Conservation (phyloP, 2,113 vertebrate species). For the Chaetodon auriga region DNA sequence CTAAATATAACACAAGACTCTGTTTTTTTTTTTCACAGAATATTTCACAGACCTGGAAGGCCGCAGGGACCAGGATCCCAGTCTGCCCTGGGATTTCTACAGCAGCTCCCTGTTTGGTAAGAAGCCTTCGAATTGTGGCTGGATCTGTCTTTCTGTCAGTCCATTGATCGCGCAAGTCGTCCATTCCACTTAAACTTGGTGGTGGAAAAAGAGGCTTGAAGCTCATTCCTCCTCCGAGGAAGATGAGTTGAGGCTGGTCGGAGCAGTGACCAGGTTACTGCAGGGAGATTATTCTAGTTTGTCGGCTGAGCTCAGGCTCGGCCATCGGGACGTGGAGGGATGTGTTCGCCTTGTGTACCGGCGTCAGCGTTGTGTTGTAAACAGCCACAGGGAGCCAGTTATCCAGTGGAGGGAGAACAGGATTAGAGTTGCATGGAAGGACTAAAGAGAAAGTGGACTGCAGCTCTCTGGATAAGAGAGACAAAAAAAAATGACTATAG, state of each 20-base stretch:
- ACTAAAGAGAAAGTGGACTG: conserved; percentile 1
- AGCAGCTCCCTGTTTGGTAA: conserved; percentile 95
- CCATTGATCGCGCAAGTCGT: not conserved
- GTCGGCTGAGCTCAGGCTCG: conserved; percentile 2
- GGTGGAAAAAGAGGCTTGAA: not conserved
- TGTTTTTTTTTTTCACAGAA: conserved; percentile 80
- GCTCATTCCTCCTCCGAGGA: conserved; percentile 19
- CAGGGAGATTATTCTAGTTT: conserved; percentile 22
- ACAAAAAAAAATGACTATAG: not conserved
- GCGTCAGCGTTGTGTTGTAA: conserved; percentile 27
- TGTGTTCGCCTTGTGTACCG: conserved; percentile 31
- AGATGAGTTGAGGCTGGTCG: conserved; percentile 3
- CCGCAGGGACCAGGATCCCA: conserved; percentile 89
- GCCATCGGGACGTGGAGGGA: conserved; percentile 1
- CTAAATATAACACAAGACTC: not conserved
- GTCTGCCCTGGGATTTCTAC: conserved; percentile 95
- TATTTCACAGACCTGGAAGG: conserved; percentile 95
- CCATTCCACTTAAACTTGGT: not conserved
- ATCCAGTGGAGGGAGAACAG: conserved; percentile 33
- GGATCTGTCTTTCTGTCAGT: not conserved
- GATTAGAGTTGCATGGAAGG: conserved; percentile 34
- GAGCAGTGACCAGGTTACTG: not conserved
- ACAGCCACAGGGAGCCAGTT: conserved; percentile 45
- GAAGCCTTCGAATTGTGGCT: conserved; percentile 49
- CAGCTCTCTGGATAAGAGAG: not conserved